These are phyloP conservation scores for Heliconius himera DNA, from an alignment of 1,140 invertebrate species.

Conservation along the genomic window DNA sequence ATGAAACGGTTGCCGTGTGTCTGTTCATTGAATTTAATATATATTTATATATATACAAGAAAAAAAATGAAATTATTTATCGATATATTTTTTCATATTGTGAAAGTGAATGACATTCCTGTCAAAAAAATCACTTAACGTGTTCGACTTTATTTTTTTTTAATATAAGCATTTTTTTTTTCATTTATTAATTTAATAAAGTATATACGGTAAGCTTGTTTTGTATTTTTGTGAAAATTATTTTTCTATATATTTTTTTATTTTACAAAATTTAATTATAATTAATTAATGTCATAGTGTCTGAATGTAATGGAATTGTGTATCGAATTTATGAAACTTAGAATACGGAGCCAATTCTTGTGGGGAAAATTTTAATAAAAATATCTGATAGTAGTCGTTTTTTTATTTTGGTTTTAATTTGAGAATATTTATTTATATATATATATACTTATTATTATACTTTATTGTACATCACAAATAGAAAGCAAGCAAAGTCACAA, in stretches of 20 bases:
- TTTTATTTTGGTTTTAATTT: background rate
- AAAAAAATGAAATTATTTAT: too few relatives aligned
- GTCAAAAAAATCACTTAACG: background rate
- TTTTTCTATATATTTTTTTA: background rate
- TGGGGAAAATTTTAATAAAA: conserved; percentile 17
- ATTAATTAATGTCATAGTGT: background rate
- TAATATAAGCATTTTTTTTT: background rate
- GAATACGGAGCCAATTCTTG: conserved; percentile 15
- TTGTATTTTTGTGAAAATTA: conserved; percentile 3
- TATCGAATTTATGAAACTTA: conserved; percentile 24
- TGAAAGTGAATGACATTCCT: background rate
- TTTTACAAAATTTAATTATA: background rate
- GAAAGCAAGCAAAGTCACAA: too few relatives aligned
- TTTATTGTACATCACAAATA: too few relatives aligned
- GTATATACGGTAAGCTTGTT: background rate
- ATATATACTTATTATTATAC: too few relatives aligned
- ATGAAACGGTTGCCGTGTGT: background rate
- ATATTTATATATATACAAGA: too few relatives aligned
- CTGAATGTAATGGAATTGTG: conserved; percentile 21
- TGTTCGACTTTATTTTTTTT: background rate
- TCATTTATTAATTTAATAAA: background rate
- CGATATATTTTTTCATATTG: background rate
- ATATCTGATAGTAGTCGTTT: background rate
- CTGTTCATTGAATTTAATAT: too few relatives aligned
- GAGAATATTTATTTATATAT: background rate